Evolutionary conservation across 2,797 vertebrate genomes (phyloP).

Genomic region (Acanthopagrus latus): DNA sequence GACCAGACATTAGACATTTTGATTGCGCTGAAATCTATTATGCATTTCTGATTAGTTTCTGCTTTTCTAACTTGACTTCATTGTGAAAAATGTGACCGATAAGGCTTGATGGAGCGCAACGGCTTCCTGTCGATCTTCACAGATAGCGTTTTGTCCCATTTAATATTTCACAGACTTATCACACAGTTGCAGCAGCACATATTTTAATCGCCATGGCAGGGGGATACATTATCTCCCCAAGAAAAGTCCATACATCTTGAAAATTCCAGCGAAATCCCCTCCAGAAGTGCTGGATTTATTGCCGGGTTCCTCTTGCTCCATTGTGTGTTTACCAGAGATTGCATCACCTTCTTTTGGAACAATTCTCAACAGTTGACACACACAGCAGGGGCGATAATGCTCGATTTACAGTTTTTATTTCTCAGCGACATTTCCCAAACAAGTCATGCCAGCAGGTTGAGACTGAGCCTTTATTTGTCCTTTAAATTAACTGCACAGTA

Average conservation of each 20-base stretch:
- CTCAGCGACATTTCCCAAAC: constrained; percentile 34
- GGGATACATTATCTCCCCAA: constrained; percentile 53
- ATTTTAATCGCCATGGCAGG: constrained; percentile 47
- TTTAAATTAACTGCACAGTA: constrained; percentile 24
- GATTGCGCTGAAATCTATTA: constrained; percentile 4
- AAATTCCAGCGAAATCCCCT: constrained; percentile 57
- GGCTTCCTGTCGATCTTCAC: constrained; percentile 21
- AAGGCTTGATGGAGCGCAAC: constrained; percentile 2
- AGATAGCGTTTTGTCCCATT: background rate
- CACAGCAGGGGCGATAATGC: constrained; percentile 48
- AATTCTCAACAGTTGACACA: constrained; percentile 45
- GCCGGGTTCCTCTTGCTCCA: constrained; percentile 36
- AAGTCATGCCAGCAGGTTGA: constrained; percentile 9
- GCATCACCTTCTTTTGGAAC: constrained; percentile 63
- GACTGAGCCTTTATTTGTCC: constrained; percentile 35
- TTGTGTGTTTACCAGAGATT: constrained; percentile 64
- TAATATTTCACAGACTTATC: constrained; percentile 39
- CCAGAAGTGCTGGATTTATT: constrained; percentile 69
- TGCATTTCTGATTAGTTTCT: background rate
- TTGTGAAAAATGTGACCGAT: constrained; percentile 15
- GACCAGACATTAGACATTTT: background rate
- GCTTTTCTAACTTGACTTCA: constrained; percentile 16
- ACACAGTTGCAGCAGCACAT: constrained; percentile 45
- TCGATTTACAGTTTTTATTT: constrained; percentile 46
- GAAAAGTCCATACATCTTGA: constrained; percentile 48